These are phyloP conservation scores for Calliphora vicina DNA, from an alignment of 1,140 invertebrate species.

Conservation along the genomic window DNA sequence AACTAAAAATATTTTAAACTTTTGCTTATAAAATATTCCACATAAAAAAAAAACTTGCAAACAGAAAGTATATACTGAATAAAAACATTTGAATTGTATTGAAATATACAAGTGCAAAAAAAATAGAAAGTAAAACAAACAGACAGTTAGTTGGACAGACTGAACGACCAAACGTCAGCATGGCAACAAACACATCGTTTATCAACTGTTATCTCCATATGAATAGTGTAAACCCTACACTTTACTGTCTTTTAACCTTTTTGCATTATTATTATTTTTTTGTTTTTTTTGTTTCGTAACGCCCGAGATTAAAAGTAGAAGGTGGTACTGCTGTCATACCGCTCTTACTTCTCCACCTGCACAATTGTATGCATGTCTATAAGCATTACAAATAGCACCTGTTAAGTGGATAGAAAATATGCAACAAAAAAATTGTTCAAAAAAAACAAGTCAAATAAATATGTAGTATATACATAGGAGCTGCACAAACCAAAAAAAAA, in stretches of 20 bases:
- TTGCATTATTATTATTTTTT: too few relatives aligned
- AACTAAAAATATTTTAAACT: neutral
- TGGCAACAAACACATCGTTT: neutral
- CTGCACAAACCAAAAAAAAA: neutral
- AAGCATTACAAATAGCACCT: slow-evolving; percentile 2
- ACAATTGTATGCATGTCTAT: neutral
- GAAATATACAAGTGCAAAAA: neutral
- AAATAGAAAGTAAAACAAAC: too few relatives aligned
- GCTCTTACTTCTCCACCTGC: neutral
- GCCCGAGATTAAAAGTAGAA: neutral
- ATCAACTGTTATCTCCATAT: neutral
- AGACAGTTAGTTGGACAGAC: neutral
- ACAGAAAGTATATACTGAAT: neutral
- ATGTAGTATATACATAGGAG: neutral
- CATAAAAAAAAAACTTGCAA: too few relatives aligned
- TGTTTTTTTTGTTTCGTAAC: neutral
- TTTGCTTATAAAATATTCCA: neutral
- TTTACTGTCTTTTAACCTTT: neutral
- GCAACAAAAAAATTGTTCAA: neutral
- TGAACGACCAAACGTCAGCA: neutral
- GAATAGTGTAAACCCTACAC: neutral
- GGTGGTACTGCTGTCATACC: neutral
- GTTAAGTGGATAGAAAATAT: slow-evolving; percentile 9
- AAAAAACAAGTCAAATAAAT: neutral
- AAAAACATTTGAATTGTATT: neutral